These are phyloP conservation scores for Labeo rohita DNA, from an alignment of 2,113 vertebrate species.

Conservation along the genomic window DNA sequence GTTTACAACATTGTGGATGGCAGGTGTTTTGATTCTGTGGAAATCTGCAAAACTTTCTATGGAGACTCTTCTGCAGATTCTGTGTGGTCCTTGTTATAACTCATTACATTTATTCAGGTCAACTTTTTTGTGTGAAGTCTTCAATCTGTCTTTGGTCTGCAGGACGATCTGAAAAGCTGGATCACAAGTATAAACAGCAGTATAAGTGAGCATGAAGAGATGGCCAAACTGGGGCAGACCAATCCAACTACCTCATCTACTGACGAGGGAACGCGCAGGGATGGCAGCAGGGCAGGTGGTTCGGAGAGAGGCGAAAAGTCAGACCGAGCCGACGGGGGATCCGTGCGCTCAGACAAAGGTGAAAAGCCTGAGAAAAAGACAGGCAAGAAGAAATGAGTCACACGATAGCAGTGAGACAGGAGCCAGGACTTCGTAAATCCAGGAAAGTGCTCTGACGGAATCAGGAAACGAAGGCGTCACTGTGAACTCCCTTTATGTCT, in stretches of 20 bases:
- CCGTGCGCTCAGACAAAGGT: conserved; percentile 72
- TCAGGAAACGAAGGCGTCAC: conserved; percentile 36
- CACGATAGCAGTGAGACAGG: not conserved
- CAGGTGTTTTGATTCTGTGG: not conserved
- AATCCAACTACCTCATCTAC: conserved; percentile 94
- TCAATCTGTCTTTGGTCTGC: not conserved
- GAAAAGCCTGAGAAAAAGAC: conserved; percentile 81
- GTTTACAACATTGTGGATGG: not conserved
- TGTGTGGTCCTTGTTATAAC: not conserved
- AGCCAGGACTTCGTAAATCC: conserved; percentile 15
- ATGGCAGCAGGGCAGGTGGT: conserved; percentile 79
- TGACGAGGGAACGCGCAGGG: conserved; percentile 87
- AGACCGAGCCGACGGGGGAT: conserved; percentile 69
- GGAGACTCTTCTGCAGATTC: not conserved
- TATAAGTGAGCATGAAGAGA: conserved; percentile 85
- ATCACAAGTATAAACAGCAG: conserved; percentile 78
- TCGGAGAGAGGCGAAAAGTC: conserved; percentile 74
- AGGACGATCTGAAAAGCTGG: conserved; percentile 92
- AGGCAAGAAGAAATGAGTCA: conserved; percentile 82
- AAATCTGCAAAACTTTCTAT: not conserved
- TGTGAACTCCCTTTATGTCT: conserved; percentile 52
- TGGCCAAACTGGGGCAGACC: conserved; percentile 84
- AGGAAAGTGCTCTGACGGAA: conserved; percentile 25
- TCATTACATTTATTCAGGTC: not conserved
- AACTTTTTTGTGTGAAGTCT: not conserved